Percentiles rank a stretch among this genome's conserved stretches.
Conservation (phyloP, 2,113 vertebrate species). For the Muntiacus muntjak region DNA sequence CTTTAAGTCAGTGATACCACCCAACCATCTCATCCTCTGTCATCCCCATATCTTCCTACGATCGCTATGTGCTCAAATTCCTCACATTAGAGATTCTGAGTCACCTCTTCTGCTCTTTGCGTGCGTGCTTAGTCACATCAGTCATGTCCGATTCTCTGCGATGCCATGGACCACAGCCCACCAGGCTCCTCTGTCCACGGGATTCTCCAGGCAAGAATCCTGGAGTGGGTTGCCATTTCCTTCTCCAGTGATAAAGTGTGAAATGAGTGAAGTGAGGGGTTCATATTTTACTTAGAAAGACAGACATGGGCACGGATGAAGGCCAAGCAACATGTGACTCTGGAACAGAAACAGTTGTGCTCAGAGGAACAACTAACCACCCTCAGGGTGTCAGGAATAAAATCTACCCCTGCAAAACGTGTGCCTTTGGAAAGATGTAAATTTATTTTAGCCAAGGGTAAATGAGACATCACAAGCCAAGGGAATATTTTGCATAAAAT, state of each 20-base stretch:
- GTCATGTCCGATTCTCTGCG: not conserved
- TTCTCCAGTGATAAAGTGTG: not conserved
- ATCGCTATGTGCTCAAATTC: not conserved
- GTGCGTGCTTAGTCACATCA: rapidly evolving
- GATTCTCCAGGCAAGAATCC: not conserved
- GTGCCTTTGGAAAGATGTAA: not conserved
- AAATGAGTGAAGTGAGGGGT: not conserved
- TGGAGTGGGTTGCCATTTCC: not conserved
- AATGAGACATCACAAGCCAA: not conserved
- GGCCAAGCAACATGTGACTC: not conserved
- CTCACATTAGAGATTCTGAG: not conserved
- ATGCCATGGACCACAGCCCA: rapidly evolving
- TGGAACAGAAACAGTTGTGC: not conserved
- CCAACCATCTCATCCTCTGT: not conserved
- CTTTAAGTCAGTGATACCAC: not conserved
- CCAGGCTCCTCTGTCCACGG: not conserved
- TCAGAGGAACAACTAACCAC: not conserved
- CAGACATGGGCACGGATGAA: not conserved
- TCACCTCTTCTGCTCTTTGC: not conserved
- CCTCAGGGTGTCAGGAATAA: not conserved
- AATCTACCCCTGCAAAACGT: rapidly evolving
- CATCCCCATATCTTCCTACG: not conserved
- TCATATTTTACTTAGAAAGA: not conserved
- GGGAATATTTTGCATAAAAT: not conserved
- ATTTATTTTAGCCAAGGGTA: not conserved